Conservation (phyloP, 2,113 vertebrate species). For the Brienomyrus brachyistius region DNA sequence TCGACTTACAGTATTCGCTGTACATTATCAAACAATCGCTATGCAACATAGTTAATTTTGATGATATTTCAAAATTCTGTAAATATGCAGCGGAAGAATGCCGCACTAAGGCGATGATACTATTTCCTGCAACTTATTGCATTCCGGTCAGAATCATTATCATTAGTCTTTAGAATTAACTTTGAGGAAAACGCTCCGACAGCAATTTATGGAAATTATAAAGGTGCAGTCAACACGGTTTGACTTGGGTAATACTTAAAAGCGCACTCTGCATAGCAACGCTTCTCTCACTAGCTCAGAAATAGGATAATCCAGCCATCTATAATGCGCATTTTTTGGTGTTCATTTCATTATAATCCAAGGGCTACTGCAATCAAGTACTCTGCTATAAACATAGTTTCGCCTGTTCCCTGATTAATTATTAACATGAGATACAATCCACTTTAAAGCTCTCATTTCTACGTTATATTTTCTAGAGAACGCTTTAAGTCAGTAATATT, state of each 20-base stretch:
- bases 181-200: slow-evolving; percentile 3
- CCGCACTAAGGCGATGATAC: background rate
- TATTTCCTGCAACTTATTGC: background rate
- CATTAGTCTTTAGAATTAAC: slow-evolving; percentile 9
- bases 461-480: background rate
- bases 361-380: background rate
- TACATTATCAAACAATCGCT: background rate
- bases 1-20: background rate
- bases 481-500: background rate
- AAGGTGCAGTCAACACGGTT: background rate
- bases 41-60: background rate
- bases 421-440: background rate
- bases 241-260: background rate
- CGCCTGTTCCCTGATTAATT: background rate
- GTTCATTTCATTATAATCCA: background rate
- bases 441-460: background rate
- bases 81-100: background rate
- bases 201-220: background rate
- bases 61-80: background rate
- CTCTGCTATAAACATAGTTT: background rate
- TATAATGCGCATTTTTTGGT: background rate
- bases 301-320: background rate
- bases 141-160: background rate
- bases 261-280: slow-evolving; percentile 12
- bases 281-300: background rate